Base-by-base conservation (phyloP, 2,113 vertebrate species). In the Lynx canadensis region DNA sequence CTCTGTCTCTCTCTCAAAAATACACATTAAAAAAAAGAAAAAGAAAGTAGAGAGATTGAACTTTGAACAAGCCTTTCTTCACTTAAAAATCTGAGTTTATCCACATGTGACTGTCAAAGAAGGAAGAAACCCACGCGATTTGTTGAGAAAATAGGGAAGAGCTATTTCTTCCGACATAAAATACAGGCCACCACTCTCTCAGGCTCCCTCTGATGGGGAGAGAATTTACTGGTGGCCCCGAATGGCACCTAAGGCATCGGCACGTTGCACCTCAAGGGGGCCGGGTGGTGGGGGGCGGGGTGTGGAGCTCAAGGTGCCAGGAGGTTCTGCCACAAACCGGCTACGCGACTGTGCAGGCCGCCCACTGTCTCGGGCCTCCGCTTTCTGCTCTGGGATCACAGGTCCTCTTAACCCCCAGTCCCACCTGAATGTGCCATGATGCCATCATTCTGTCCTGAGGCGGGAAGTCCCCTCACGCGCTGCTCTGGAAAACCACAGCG, bases 331-430 rank as follows among this genome's bases (percentile, higher is more conserved):
- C 50, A 2, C 0, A 9, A 2, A 1, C 16, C 23, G 8, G 15
- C 33, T 5, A 4, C 0, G 13, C 0, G 3, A 18, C 21, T 5
- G 14, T 7, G 4, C 38, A 18, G 29, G 38, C 50, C 0, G 0
- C 48, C 86, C 27, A 4, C 60, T 4, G 45, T 48, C 29, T 5
- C 0, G 0, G 45, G 55, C 52, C 73, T 27, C 6, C 1, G 31
- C 2, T 1, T 31, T 66, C 74, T 50, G 27, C 50, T 33, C 79
- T 33, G 52, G 38, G 23, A 7, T 0, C 33, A 1, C 12, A 14
- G 50, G 50, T 50, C 50, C 50, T 50, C 13, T 50, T 50, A 50
- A 50, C 63, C 21, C 84, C 14, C 0, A 0, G 33, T 5, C 38
- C 78, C 0, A 0, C 71, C 41, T 0, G 1, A 14, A 31, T 27